Percentiles rank a stretch among this genome's conserved stretches.
Evolutionary conservation across 2,888 invertebrate genomes (phyloP).

Genomic region (Xestobium rufovillosum): DNA sequence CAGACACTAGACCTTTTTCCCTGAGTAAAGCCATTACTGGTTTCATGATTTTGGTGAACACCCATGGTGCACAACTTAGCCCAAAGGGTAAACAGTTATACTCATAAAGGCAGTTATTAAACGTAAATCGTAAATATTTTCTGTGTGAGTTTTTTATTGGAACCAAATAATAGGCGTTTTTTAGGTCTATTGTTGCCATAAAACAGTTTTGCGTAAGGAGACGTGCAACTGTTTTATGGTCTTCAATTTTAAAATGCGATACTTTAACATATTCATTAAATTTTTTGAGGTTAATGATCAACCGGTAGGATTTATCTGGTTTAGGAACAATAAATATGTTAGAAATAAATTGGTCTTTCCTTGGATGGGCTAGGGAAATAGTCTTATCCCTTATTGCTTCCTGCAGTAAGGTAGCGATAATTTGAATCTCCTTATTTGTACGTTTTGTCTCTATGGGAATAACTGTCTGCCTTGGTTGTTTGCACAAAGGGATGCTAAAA

Average conservation of each 20-base stretch:
- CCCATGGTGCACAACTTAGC: constrained; percentile 14
- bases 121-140: constrained; percentile 16
- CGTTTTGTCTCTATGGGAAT: no score
- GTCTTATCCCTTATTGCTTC: no score
- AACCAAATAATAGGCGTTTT: constrained; percentile 18
- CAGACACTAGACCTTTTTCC: constrained; percentile 18
- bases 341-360: constrained; percentile 9
- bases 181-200: constrained; percentile 16
- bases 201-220: constrained; percentile 10
- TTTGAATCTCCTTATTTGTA: no score
- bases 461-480: no score
- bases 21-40: constrained; percentile 20
- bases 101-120: constrained; percentile 13
- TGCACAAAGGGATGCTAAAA: no score
- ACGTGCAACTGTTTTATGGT: constrained; percentile 7
- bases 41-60: constrained; percentile 24
- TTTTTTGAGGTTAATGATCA: constrained; percentile 17
- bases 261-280: constrained; percentile 14
- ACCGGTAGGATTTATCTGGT: constrained; percentile 13
- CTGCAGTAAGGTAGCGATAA: no score
- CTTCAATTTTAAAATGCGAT: constrained; percentile 17
- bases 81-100: constrained; percentile 18
- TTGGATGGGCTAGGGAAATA: no score
- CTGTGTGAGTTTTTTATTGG: constrained; percentile 9
- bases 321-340: constrained; percentile 14